These are phyloP conservation scores for Lophotriccus pileatus DNA, from an alignment of 2,797 vertebrate genomes.

Conservation along the genomic window DNA sequence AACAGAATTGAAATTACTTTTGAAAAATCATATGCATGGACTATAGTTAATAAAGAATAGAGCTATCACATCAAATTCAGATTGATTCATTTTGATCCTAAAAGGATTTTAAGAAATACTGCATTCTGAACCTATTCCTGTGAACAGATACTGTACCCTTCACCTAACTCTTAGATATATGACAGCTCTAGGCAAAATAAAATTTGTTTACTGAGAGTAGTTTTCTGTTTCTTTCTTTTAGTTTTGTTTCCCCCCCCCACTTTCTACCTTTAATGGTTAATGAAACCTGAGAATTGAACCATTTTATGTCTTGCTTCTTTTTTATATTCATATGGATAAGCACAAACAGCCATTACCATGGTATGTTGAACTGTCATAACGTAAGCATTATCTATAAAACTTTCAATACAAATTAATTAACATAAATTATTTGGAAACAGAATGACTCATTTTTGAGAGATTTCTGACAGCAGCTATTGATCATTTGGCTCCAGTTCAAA, in stretches of 20 bases:
- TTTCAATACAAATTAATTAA: neutral
- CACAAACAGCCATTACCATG: neutral
- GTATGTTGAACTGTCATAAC: neutral
- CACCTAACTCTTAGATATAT: neutral
- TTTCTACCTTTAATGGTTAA: neutral
- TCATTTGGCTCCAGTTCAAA: neutral
- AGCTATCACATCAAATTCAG: neutral
- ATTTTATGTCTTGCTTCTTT: neutral
- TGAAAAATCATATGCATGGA: neutral
- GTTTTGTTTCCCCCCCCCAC: accelerated
- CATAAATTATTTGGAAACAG: neutral
- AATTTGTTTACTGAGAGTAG: neutral
- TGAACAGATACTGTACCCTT: neutral
- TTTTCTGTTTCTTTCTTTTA: neutral
- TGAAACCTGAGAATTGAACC: neutral
- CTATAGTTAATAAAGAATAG: neutral
- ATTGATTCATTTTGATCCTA: neutral
- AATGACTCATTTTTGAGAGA: neutral
- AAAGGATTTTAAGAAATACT: neutral
- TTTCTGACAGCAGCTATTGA: neutral
- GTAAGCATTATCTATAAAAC: neutral
- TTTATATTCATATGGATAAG: neutral
- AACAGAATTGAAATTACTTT: neutral
- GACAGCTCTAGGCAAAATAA: neutral
- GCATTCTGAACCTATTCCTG: neutral